phyloP scores from a whole-genome alignment of 2,888 invertebrate species.

The Colletes collaris region DNA sequence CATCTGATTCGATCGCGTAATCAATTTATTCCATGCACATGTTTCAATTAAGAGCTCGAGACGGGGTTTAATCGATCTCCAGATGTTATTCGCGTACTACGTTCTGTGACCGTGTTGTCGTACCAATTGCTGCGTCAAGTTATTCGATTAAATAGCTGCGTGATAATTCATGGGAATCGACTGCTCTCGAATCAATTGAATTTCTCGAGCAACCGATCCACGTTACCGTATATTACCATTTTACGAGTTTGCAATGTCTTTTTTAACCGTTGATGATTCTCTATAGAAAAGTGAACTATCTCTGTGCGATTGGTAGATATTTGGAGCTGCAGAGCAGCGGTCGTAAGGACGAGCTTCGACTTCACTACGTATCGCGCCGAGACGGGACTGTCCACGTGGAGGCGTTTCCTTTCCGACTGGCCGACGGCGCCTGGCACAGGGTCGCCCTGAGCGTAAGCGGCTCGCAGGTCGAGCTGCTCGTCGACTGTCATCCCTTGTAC shows the following conservation, averaged over 20 bases:
- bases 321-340: conserved; percentile 96
- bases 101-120: background rate
- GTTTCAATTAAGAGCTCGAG: conserved; percentile 18
- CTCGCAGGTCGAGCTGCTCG: conserved; percentile 91
- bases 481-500: conserved; percentile 94
- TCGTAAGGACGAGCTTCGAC: conserved; percentile 92
- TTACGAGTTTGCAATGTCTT: too few species aligned
- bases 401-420: conserved; percentile 93
- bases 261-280: too few species aligned
- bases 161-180: too few species aligned
- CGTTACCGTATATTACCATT: too few species aligned
- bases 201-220: too few species aligned
- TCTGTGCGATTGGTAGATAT: conserved; percentile 86
- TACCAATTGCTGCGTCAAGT: too few species aligned
- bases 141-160: too few species aligned
- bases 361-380: conserved; percentile 90
- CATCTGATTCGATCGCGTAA: conserved; percentile 27
- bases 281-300: background rate
- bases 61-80: conserved; percentile 6
- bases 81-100: background rate
- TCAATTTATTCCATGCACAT: conserved; percentile 15
- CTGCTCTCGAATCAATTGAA: background rate
- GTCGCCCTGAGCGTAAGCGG: conserved; percentile 93
- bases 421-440: conserved; percentile 94
- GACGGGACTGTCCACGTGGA: conserved; percentile 89